Evolutionary conservation across 1,140 invertebrate genomes (phyloP), one percentile per base, ranked within the genome.

Genomic region (Reticulitermes speratus): DNA sequence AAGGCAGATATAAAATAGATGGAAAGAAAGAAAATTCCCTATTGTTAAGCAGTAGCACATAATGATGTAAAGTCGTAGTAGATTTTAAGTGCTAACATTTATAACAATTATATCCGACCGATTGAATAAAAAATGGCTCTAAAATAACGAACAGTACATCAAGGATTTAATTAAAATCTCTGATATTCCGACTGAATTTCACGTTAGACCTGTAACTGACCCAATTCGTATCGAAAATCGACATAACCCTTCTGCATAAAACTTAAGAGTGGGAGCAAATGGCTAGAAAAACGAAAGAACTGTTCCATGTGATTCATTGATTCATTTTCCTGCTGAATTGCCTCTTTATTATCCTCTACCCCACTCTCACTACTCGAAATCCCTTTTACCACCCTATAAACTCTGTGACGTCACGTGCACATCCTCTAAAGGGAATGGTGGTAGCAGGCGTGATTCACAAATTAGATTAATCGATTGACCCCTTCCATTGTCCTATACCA

Each of bases 321-420:
- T 75, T 75, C 65, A 75, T 75, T 75, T 75, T n/a, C 65, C 65
- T 65, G 59, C 59, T 65, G 59, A 65, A 65, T 65, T 65, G 59
- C 65, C 65, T 30, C 65, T 75, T 65, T 65, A 65, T 65, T 65
- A 65, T 16, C n/a, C 65, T n/a, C 65, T 75, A 65, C 19, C 59
- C 21, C 59, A 30, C 65, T 59, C 55, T 23, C 55, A 59, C 55
- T 59, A 59, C 55, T 75, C 65, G 25, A 75, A 75, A 75, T 30
- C 65, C 65, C 65, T 75, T 75, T 75, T 75, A 75, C 65, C 65
- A 75, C 65, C 65, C 25, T 75, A 75, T 75, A 75, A 75, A 75
- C 65, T 75, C 65, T 75, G n/a, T 75, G 65, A 75, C 65, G 65
- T 30, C 65, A 75, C 65, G 65, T 75, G 14, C 65, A 75, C 65